Conservation (phyloP, 2,113 vertebrate species). For the Pionites leucogaster region DNA sequence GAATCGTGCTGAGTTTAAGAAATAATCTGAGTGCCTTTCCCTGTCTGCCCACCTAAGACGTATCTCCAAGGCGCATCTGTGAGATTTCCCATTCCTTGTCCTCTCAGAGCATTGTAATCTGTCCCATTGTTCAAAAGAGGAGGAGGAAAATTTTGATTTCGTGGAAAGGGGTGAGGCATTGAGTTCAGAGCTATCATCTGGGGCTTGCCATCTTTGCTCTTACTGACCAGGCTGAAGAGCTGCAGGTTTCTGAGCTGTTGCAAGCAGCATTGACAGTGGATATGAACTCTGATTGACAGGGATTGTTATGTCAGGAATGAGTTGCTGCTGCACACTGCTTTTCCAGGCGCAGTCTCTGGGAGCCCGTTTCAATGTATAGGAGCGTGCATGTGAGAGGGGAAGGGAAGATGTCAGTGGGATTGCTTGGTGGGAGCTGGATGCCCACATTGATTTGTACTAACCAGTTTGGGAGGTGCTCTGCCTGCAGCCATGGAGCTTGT, state of each 20-base stretch:
- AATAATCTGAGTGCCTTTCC: not conserved
- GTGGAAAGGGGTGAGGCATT: not conserved
- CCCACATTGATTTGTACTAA: not conserved
- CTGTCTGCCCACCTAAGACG: not conserved
- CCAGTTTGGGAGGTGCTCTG: not conserved
- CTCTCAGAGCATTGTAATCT: not conserved
- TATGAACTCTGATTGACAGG: not conserved
- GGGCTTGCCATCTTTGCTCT: not conserved
- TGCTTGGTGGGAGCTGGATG: not conserved
- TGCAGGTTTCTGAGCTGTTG: not conserved
- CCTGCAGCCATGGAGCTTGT: not conserved
- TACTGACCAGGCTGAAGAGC: not conserved
- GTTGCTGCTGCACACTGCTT: not conserved
- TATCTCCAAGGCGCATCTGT: not conserved
- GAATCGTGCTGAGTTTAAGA: not conserved
- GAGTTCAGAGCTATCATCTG: not conserved
- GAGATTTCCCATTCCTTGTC: not conserved
- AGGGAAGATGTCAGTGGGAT: not conserved
- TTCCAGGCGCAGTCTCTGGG: not conserved
- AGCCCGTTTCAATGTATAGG: fast-evolving
- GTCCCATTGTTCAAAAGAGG: not conserved
- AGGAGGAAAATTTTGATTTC: not conserved
- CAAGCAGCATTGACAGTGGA: not conserved
- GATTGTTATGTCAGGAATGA: not conserved
- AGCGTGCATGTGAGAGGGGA: not conserved